A percentile compares a stretch with the other conserved stretches of the same genome.
Evolutionary conservation across 2,797 vertebrate species (phyloP).

Genomic region (Remorina albescens): DNA sequence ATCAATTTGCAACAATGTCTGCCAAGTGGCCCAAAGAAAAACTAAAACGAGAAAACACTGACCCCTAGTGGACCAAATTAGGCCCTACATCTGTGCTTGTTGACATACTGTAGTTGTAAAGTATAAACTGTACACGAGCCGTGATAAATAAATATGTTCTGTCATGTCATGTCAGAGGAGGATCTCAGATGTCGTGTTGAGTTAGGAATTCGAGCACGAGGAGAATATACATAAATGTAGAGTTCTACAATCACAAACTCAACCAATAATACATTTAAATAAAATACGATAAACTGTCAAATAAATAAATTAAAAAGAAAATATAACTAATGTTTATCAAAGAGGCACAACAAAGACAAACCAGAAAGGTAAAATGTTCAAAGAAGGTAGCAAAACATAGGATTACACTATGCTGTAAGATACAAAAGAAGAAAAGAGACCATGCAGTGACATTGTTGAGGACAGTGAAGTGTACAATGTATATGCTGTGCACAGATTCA

Average conservation of each 20-base stretch:
- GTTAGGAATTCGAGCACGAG: too few species aligned
- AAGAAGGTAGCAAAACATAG: background rate
- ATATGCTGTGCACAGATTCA: background rate
- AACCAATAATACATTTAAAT: background rate
- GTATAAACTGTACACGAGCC: background rate
- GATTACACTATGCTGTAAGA: too few species aligned
- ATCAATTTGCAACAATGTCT: background rate
- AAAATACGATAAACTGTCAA: background rate
- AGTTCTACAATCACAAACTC: background rate
- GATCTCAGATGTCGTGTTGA: too few species aligned
- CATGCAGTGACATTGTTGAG: too few species aligned
- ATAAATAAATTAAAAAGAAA: too few species aligned
- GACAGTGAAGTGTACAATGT: too few species aligned
- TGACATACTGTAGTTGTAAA: background rate
- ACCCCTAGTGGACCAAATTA: conserved; percentile 47
- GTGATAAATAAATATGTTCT: background rate
- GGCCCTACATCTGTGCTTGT: background rate
- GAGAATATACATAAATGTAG: background rate
- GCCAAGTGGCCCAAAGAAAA: background rate
- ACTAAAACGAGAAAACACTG: conserved; percentile 53
- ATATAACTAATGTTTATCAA: too few species aligned
- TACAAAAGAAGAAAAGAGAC: background rate
- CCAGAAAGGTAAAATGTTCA: background rate
- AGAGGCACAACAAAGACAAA: background rate
- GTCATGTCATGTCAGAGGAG: too few species aligned